Percentiles rank a stretch among this genome's conserved stretches.
Conservation (phyloP, 92 coral and sea anemone species). For the Nematostella vectensis region DNA sequence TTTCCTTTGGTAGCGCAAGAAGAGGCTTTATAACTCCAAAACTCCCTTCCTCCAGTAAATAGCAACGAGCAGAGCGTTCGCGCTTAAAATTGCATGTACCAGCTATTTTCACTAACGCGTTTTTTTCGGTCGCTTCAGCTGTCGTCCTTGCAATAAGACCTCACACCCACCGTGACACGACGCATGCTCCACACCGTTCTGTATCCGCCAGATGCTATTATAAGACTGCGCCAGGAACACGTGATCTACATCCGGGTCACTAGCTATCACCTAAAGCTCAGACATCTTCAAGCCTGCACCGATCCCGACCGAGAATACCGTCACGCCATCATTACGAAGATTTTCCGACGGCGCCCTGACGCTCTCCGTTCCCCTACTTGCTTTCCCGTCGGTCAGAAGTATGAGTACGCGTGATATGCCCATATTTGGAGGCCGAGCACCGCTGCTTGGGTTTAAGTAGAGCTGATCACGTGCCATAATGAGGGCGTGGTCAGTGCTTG, state of each 20-base stretch:
- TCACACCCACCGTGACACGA: constrained; percentile 50
- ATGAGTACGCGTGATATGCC: constrained; percentile 54
- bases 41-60: too few species aligned
- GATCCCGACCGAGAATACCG: constrained; percentile 47
- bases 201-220: constrained; percentile 6
- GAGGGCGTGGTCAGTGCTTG: constrained; percentile 47
- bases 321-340: constrained; percentile 43
- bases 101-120: too few species aligned
- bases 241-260: constrained; percentile 44
- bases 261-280: constrained; percentile 48
- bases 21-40: too few species aligned
- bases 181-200: constrained; percentile 25
- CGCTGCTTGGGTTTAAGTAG: constrained; percentile 27
- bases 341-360: constrained; percentile 26
- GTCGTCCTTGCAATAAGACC: not conserved
- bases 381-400: constrained; percentile 49
- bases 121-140: not conserved
- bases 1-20: too few species aligned
- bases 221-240: constrained; percentile 17
- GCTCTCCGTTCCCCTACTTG: constrained; percentile 21
- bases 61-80: too few species aligned
- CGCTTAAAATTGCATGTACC: too few species aligned
- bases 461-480: constrained; percentile 21
- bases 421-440: constrained; percentile 29
- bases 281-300: constrained; percentile 7